Conservation (phyloP, 53 echinoderm and acorn worm species). For the Holothuria leucospilota region DNA sequence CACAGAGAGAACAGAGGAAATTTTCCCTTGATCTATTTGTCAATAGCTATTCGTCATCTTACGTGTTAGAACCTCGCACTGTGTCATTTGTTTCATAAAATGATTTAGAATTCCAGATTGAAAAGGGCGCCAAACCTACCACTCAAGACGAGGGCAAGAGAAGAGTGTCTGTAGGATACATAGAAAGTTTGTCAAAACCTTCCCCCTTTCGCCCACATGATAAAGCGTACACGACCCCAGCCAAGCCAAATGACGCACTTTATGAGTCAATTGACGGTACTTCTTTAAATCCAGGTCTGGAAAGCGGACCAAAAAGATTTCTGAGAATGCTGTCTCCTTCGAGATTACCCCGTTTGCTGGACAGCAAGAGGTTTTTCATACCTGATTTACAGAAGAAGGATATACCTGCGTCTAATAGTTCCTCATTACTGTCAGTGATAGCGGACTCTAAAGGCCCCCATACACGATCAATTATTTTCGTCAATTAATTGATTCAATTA, state of each 20-base stretch:
- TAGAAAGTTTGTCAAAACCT: neutral
- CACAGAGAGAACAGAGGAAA: neutral
- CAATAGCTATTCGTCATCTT: conserved; percentile 10
- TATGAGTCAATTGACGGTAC: conserved; percentile 41
- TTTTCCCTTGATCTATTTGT: neutral
- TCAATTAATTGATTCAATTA: too few relatives aligned
- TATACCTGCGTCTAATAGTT: neutral
- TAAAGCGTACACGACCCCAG: conserved; percentile 17
- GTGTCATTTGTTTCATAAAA: conserved; percentile 16
- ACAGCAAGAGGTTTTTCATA: neutral
- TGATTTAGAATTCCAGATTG: neutral
- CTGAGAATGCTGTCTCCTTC: conserved; percentile 16
- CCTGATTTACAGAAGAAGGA: neutral
- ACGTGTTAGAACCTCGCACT: neutral
- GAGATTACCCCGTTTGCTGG: conserved; percentile 17
- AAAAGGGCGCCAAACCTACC: neutral
- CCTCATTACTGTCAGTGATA: conserved; percentile 25
- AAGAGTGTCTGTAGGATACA: neutral
- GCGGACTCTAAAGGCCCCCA: neutral
- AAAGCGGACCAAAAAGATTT: conserved; percentile 21
- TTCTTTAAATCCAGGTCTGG: neutral
- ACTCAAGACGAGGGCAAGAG: neutral
- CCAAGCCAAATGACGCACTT: conserved; percentile 14
- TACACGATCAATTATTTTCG: too few relatives aligned
- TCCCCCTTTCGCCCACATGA: conserved; percentile 13